These are phyloP conservation scores for Myoxocephalus aenaeus DNA, from an alignment of 2,797 vertebrate species.

Conservation along the genomic window DNA sequence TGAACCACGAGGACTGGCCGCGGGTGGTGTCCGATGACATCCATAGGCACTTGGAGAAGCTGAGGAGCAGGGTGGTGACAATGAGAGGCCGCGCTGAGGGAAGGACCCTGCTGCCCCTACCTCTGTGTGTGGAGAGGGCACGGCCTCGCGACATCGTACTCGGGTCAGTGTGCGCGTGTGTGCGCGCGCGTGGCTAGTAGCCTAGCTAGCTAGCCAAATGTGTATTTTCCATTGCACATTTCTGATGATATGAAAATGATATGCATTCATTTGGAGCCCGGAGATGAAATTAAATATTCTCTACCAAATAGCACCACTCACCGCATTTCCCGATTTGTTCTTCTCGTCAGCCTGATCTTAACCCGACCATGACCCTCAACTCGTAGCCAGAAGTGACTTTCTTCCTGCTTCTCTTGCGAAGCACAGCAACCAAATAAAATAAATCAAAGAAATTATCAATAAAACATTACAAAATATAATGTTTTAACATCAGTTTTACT, in stretches of 20 bases:
- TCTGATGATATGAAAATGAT: background rate
- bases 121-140: constrained; percentile 76
- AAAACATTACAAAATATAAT: background rate
- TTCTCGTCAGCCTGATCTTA: background rate
- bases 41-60: constrained; percentile 75
- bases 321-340: background rate
- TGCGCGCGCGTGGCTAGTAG: background rate
- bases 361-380: background rate
- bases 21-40: constrained; percentile 79
- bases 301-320: background rate
- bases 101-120: constrained; percentile 76
- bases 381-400: background rate
- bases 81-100: constrained; percentile 79
- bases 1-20: constrained; percentile 82
- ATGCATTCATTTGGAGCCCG: background rate
- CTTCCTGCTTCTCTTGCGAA: too few species aligned
- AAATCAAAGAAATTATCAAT: background rate
- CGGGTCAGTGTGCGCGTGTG: constrained; percentile 56
- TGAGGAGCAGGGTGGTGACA: constrained; percentile 76
- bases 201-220: background rate
- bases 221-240: background rate
- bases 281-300: background rate
- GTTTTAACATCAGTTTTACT: background rate
- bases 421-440: background rate
- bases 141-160: constrained; percentile 56